A percentile compares a stretch with the other conserved stretches of the same genome.
phyloP scores from a whole-genome alignment of 2,888 invertebrate genomes.

The Uropetala carovei region DNA sequence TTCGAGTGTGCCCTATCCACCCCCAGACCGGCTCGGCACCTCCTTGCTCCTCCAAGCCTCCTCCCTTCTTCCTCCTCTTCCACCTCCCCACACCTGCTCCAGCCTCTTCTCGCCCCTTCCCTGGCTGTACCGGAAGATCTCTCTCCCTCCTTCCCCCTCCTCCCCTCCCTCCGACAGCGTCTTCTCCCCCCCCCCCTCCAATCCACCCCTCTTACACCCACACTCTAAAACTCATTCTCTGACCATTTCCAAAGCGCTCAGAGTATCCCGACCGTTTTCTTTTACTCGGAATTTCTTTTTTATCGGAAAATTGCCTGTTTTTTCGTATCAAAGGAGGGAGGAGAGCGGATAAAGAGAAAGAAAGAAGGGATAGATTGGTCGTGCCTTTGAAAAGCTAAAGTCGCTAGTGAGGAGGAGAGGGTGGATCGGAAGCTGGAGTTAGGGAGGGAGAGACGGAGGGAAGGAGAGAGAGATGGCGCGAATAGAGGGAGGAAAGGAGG shows the following conservation, averaged over 20 bases:
- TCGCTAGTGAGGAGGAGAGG: background rate
- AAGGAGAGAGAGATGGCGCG: background rate
- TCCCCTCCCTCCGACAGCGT: background rate
- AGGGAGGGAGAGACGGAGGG: background rate
- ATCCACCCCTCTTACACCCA: background rate
- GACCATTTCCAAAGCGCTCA: conserved; percentile 40
- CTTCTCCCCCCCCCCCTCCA: background rate
- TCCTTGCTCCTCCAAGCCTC: background rate
- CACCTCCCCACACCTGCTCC: background rate
- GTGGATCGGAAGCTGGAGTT: background rate
- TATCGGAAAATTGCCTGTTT: conserved; percentile 34
- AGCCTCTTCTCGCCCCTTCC: background rate
- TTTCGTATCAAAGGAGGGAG: conserved; percentile 15
- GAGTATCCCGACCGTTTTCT: conserved; percentile 50
- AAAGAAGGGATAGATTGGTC: background rate
- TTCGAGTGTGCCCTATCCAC: background rate
- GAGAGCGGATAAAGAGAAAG: background rate
- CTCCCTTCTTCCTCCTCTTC: too few relatives aligned
- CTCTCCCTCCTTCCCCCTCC: background rate
- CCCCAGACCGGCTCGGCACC: background rate
- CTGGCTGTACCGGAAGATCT: background rate
- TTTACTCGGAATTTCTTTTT: conserved; percentile 46
- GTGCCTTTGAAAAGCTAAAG: background rate
- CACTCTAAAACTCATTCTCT: conserved; percentile 50
- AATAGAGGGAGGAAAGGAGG: background rate